Base-by-base conservation (phyloP, 2,888 invertebrate genomes). In the Perdita meconis region DNA sequence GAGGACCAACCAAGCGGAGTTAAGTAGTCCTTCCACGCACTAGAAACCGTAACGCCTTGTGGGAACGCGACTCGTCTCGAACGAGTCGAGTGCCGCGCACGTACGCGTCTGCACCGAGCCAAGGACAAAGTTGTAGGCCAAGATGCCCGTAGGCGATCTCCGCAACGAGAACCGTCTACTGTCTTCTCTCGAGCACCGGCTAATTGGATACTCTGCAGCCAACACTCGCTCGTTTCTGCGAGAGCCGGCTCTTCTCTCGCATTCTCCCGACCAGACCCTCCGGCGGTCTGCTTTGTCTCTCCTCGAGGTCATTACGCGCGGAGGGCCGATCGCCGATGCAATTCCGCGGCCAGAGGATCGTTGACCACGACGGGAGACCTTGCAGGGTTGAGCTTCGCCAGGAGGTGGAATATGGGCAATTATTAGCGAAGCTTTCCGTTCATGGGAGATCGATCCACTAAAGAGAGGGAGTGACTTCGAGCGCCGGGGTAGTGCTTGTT, bases 161-260 rank as follows among this genome's bases (percentile, higher is more conserved):
- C 66, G 68, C 57, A 66, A 63, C 61, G 71, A 78, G 65, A 63
- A 78, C 64, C 55, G 60, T 76, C 80, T 67, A 66, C 76, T 70
- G 78, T 74, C 76, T 76, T 83, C 55, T 60, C 66, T 77, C 65
- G 71, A 84, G 84, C 65, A 76, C 78, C 74, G 80, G 70, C 82
- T 87, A 87, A 87, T 87, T 87, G 87, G 86, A 87, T 83, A 85
- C 84, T 85, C 80, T 64, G 78, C 80, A 78, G 69, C 78, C 72
- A 70, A 85, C 80, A 77, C 78, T 76, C 69, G 55, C 79, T 76
- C 51, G 72, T 78, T 78, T 74, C 64, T 78, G 34, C 66, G 61
- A 70, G 51, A n/a, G 71, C 68, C 40, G 34, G 65, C 42, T 47
- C 24, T 47, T 19, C 34, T n/a, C n/a, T n/a, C n/a, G n/a, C 16